These are phyloP conservation scores for Syndactyla subalaris DNA, from an alignment of 2,797 vertebrate genomes.

Conservation along the genomic window DNA sequence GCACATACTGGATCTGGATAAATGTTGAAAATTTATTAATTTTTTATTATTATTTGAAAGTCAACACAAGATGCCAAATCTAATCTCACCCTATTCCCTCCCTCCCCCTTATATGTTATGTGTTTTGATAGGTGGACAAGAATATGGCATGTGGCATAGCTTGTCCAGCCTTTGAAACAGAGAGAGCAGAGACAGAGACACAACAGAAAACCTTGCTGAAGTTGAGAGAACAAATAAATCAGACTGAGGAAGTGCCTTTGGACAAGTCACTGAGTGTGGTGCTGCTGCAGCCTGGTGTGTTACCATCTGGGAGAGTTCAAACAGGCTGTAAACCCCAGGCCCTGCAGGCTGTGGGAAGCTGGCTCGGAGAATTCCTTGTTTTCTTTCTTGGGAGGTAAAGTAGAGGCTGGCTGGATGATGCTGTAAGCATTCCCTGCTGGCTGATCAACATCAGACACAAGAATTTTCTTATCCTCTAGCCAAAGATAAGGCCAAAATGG, in stretches of 20 bases:
- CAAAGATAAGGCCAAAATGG: slow-evolving; percentile 46
- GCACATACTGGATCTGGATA: background rate
- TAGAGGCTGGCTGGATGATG: slow-evolving; percentile 15
- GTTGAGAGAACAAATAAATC: slow-evolving; percentile 67
- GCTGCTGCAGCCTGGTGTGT: slow-evolving; percentile 22
- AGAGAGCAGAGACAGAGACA: background rate
- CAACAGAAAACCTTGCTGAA: background rate
- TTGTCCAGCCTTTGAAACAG: background rate
- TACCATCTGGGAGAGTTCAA: slow-evolving; percentile 69
- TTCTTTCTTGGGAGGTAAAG: slow-evolving; percentile 65
- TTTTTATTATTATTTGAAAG: too few species aligned
- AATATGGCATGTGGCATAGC: background rate
- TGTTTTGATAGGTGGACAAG: background rate
- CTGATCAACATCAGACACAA: slow-evolving; percentile 48
- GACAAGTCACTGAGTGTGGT: slow-evolving; percentile 28
- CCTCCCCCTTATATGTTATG: background rate
- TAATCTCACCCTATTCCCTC: too few species aligned
- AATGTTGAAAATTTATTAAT: background rate
- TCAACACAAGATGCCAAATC: background rate
- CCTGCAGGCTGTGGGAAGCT: slow-evolving; percentile 55
- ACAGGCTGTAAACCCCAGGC: slow-evolving; percentile 49
- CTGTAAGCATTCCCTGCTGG: slow-evolving; percentile 65
- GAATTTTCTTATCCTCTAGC: slow-evolving; percentile 64
- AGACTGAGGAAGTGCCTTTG: slow-evolving; percentile 54
- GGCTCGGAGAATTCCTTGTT: slow-evolving; percentile 65